Percentiles rank a stretch among this genome's conserved stretches.
Conservation (phyloP, 2,888 invertebrate species). For the Bellardia bayeri region DNA sequence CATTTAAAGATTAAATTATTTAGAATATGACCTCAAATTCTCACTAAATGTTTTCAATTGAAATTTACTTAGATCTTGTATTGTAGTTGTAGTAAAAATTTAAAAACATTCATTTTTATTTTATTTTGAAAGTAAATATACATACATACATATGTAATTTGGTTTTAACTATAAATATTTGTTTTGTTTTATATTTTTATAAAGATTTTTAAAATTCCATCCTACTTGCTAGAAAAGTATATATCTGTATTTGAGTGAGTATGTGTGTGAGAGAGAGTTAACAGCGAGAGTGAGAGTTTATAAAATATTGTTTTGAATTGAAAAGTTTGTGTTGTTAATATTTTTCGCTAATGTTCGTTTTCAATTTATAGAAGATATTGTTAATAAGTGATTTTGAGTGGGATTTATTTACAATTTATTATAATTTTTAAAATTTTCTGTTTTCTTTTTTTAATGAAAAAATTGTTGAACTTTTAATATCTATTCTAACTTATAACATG, state of each 20-base stretch:
- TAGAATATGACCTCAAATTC: constrained; percentile 73
- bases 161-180: constrained; percentile 17
- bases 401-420: no score
- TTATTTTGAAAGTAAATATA: constrained; percentile 21
- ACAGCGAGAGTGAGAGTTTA: neutral
- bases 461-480: no score
- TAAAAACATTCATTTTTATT: constrained; percentile 3
- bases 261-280: neutral
- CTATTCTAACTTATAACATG: no score
- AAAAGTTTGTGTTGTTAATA: no score
- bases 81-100: constrained; percentile 10
- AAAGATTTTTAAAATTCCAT: constrained; percentile 16
- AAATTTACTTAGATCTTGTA: constrained; percentile 43
- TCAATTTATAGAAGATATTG: no score
- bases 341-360: no score
- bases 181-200: constrained; percentile 9
- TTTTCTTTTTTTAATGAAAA: no score
- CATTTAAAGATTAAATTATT: constrained; percentile 74
- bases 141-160: neutral
- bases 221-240: constrained; percentile 51
- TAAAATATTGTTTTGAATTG: no score
- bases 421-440: no score
- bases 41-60: constrained; percentile 68
- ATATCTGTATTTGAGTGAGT: constrained; percentile 1
- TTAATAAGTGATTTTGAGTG: no score